phyloP scores from a whole-genome alignment of 1,140 invertebrate species.

The Triops longicaudatus region DNA sequence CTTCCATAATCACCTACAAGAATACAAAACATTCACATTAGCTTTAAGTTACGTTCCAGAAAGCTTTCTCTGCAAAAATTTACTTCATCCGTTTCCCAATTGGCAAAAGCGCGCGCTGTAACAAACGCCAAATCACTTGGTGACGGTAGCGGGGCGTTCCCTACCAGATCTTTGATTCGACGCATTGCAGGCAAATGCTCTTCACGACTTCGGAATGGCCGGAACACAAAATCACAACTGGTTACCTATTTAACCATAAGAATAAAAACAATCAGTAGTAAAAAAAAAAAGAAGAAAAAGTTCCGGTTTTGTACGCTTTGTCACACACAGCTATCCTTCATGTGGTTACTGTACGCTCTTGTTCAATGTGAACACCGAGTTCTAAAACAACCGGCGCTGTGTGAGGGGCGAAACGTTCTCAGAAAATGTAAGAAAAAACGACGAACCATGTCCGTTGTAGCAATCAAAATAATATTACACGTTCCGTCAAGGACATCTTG shows the following conservation, averaged over 20 bases:
- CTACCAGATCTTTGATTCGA: constrained; percentile 47
- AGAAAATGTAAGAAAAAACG: no score
- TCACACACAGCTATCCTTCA: no score
- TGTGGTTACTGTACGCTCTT: no score
- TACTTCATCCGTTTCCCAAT: constrained; percentile 68
- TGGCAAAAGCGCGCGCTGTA: constrained; percentile 59
- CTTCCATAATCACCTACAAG: constrained; percentile 53
- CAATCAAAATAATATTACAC: no score
- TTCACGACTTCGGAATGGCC: constrained; percentile 48
- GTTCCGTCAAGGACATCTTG: no score
- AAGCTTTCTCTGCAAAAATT: background rate
- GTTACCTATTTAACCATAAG: constrained; percentile 40
- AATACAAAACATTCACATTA: constrained; percentile 17
- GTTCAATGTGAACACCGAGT: no score
- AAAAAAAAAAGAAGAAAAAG: no score
- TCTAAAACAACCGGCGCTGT: no score
- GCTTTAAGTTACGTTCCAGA: background rate
- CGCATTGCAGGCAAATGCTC: constrained; percentile 68
- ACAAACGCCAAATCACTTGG: constrained; percentile 41
- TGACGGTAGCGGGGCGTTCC: constrained; percentile 37
- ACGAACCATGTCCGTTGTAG: no score
- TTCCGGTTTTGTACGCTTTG: no score
- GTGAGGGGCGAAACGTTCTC: no score
- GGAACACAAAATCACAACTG: constrained; percentile 53
- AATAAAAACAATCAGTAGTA: no score